Conservation (phyloP, 2,797 vertebrate species). For the Botia kubotai region DNA sequence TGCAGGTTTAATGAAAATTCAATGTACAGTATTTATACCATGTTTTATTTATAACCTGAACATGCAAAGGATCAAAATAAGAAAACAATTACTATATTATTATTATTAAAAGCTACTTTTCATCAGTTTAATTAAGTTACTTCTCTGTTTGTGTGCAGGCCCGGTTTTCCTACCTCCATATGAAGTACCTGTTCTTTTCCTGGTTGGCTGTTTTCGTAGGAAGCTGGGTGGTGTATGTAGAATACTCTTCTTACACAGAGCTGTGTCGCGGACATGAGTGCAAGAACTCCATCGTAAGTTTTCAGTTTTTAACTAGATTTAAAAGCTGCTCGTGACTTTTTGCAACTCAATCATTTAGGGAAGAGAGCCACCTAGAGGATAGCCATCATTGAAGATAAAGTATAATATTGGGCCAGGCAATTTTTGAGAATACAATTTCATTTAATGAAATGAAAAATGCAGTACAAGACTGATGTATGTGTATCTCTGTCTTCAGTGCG, state of each 20-base stretch:
- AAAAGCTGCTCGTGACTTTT: not conserved
- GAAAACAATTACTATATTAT: too few species aligned
- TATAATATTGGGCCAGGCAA: slow-evolving; percentile 25
- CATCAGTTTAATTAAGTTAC: not conserved
- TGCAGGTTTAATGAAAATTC: not conserved
- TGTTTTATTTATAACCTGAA: not conserved
- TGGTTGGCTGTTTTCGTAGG: slow-evolving; percentile 96
- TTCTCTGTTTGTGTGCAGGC: slow-evolving; percentile 73
- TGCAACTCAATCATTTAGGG: slow-evolving; percentile 12
- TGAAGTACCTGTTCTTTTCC: slow-evolving; percentile 97
- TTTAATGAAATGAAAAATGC: slow-evolving; percentile 30
- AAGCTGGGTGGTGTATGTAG: slow-evolving; percentile 96
- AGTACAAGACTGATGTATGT: slow-evolving; percentile 25
- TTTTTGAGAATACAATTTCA: slow-evolving; percentile 12
- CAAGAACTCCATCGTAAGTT: slow-evolving; percentile 90
- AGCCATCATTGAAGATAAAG: slow-evolving; percentile 11
- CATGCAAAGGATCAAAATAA: too few species aligned
- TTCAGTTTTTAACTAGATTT: slow-evolving; percentile 5
- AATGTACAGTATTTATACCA: too few species aligned
- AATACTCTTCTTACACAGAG: slow-evolving; percentile 96
- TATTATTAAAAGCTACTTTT: not conserved
- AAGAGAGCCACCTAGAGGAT: slow-evolving; percentile 59
- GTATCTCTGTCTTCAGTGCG: slow-evolving; percentile 80
- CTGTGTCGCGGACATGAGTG: slow-evolving; percentile 95
- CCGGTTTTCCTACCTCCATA: slow-evolving; percentile 88